Evolutionary conservation across 35 echinoderm and acorn worm genomes (phyloP).

Genomic region (Heliocidaris tuberculata): DNA sequence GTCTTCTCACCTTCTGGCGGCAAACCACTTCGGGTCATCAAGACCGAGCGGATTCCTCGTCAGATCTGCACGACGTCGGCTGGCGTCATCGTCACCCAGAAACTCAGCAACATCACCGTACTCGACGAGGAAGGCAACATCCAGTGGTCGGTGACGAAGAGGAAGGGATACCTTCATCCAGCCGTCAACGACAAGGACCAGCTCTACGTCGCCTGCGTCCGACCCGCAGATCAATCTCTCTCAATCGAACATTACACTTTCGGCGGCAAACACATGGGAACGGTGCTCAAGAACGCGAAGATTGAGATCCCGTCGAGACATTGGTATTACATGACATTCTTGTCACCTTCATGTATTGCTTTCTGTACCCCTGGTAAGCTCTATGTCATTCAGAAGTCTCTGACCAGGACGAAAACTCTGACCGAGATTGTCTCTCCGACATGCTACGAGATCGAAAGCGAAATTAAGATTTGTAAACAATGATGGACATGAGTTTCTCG

Average conservation of each 20-base stretch:
- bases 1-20: constrained; percentile 16
- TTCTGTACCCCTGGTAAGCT: constrained; percentile 37
- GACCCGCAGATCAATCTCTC: not conserved
- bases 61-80: constrained; percentile 14
- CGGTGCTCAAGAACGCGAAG: constrained; percentile 39
- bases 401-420: constrained; percentile 39
- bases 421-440: not conserved
- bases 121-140: constrained; percentile 3
- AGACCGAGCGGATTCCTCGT: not conserved
- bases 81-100: constrained; percentile 29
- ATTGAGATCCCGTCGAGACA: constrained; percentile 34
- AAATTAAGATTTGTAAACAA: not conserved
- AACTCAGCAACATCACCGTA: not conserved
- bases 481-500: not conserved
- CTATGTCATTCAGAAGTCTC: constrained; percentile 25
- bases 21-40: not conserved
- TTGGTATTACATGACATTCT: constrained; percentile 46
- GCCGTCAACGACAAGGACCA: constrained; percentile 24
- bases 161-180: constrained; percentile 32
- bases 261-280: constrained; percentile 30
- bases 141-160: constrained; percentile 32
- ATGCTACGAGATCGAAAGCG: not conserved
- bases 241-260: constrained; percentile 42
- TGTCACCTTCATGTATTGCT: constrained; percentile 29
- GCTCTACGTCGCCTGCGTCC: constrained; percentile 37